Conservation (phyloP, 2,797 vertebrate genomes). For the Meda fulgida region DNA sequence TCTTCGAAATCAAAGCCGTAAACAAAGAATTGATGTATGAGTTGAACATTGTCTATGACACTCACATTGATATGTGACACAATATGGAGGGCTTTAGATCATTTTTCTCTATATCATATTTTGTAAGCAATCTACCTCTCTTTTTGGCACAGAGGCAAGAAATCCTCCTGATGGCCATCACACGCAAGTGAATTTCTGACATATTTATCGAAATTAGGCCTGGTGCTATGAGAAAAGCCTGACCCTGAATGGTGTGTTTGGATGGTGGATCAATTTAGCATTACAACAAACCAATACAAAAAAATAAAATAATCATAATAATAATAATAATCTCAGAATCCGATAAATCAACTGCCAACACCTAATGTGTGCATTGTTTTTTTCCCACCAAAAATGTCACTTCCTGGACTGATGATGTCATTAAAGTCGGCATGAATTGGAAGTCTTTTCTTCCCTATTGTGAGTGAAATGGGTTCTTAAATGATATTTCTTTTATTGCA, state of each 20-base stretch:
- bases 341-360: background rate
- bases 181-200: background rate
- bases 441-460: background rate
- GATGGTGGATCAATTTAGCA: background rate
- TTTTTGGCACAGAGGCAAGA: background rate
- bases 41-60: slow-evolving; percentile 51
- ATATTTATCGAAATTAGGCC: background rate
- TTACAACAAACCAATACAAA: background rate
- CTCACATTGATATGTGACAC: slow-evolving; percentile 46
- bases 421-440: background rate
- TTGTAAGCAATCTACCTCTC: background rate
- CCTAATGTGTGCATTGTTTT: background rate
- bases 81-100: slow-evolving; percentile 41
- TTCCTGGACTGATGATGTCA: background rate
- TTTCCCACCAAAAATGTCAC: background rate
- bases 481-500: no score
- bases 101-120: slow-evolving; percentile 44
- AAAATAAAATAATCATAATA: no score
- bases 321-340: background rate
- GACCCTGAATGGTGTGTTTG: background rate
- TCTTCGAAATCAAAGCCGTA: slow-evolving; percentile 49
- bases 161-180: background rate
- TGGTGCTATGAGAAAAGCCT: background rate
- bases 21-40: slow-evolving; percentile 59
- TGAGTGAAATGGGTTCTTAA: no score